Evolutionary conservation across 2,797 vertebrate genomes (phyloP), one percentile per base, ranked within the genome.

Genomic region (Semotilus atromaculatus): DNA sequence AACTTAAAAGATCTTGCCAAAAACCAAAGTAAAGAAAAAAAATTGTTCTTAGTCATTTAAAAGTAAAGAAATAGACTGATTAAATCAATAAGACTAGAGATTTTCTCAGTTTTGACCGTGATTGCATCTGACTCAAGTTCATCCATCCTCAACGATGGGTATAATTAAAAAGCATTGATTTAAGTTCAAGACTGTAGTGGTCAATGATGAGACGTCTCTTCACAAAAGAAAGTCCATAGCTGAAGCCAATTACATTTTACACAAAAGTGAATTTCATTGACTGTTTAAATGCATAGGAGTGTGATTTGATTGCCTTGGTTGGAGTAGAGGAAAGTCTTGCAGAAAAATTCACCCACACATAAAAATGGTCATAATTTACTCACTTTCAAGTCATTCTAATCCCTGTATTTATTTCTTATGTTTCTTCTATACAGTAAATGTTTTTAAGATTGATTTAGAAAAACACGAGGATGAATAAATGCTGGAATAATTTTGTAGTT

Each of bases 151-250:
- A 26, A 77, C 2, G 55, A 58, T 38, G 8, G 8, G 13, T 60
- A 38, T 76, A 76, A 60, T 60, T 40, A 38, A 60, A 76, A 60
- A 60, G 23, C 36, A 60, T 6, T 60, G 8, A 60, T 77, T 77
- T 38, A 76, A 18, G 23, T 76, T 38, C 26, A 76, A 40, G 23
- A 60, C 34, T 76, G 13, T 18, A 26, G 36, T 19, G 34, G 36
- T 58, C 58, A 77, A 19, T 43, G 5, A 43, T 29, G 23, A 76
- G n/a, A 60, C 1, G 5, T 77, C 34, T 40, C 14, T 18, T 40
- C 34, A 38, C 4, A 38, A 26, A 8, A 76, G 40, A 26, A 74
- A 58, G 36, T 11, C 36, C n/a, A 29, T 26, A 21, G 34, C 34
- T 71, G 3, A 71, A 38, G 23, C 36, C 36, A 40, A 19, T 60